Evolutionary conservation across 2,113 vertebrate genomes (phyloP), one percentile per base, ranked within the genome.

Genomic region (Marmota flaviventris): DNA sequence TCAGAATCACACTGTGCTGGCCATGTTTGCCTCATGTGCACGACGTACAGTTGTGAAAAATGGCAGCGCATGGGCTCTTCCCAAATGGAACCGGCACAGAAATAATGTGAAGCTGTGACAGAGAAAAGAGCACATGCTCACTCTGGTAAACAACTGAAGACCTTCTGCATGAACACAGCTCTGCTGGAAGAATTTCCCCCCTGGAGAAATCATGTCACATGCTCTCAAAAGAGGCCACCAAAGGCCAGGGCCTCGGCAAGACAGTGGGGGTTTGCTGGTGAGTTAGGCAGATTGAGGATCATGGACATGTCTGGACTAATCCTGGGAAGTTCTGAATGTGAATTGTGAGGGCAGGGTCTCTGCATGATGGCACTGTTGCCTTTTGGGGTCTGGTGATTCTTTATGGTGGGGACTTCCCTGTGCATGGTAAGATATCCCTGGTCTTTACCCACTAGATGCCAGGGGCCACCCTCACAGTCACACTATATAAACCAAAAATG

Each of bases 1-100:
- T 12, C 51, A 1, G 32, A 24, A 56, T 37, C 42, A 5, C 12
- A 37, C 25, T 0, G 9, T 2, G 2, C 12, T 4, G 14, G 24
- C 10, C 29, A 37, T 20, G 4, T 5, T 27, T 14, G 63, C 18
- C 29, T 72, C 25, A 8, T 8, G 12, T 22, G 29, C 7, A 5
- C 4, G 63, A 51, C 17, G 8, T 32, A 76, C 48, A 72, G 32
- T 69, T 72, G 45, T 22, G 77, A 56, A 56, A 76, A n/a, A 5
- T 14, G 10, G 20, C 34, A 63, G 34, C 8, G 27, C 13, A 13
- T n/a, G 16, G 29, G 89, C 29, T 3, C 37, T 37, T 86, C 78
- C 61, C 27, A 90, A 8, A 3, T 67, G 25, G 37, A 83, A 75
- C 0, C 45, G 53, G 25, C 69, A 61, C 20, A 53, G 65, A 84